Evolutionary conservation across 2,797 vertebrate species (phyloP).

Genomic region (Phoebastria nigripes): DNA sequence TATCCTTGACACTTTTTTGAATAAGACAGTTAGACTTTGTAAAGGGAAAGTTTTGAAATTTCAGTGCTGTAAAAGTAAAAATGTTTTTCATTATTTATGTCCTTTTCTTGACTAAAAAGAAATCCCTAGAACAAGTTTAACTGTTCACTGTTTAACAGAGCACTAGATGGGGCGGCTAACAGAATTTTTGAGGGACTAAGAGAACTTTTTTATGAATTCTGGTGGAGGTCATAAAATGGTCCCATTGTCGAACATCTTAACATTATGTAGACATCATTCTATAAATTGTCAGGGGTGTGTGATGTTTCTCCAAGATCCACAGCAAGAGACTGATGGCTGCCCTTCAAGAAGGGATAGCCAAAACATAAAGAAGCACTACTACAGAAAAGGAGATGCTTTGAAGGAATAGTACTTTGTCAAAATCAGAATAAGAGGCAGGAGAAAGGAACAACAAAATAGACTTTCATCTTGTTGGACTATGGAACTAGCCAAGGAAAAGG

Average conservation of each 20-base stretch:
- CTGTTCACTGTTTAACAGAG: not conserved
- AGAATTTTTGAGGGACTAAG: accelerated
- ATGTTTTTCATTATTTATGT: not conserved
- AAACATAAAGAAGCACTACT: not conserved
- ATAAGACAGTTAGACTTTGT: not conserved
- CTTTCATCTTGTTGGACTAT: not conserved
- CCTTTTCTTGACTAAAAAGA: not conserved
- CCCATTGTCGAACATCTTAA: not conserved
- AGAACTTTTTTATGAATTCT: not conserved
- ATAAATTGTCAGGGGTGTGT: not conserved
- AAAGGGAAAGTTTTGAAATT: not conserved
- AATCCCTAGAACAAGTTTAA: not conserved
- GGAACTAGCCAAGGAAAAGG: not conserved
- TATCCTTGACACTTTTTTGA: not conserved
- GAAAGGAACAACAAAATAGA: not conserved
- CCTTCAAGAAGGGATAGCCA: not conserved
- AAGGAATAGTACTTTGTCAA: not conserved
- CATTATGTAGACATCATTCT: not conserved
- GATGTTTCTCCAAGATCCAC: not conserved
- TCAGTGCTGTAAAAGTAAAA: not conserved
- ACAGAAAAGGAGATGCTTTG: not conserved
- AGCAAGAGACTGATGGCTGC: not conserved
- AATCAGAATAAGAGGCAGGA: not conserved
- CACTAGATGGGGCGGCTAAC: not conserved
- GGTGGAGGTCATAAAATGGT: accelerated